phyloP scores from a whole-genome alignment of 1,140 invertebrate genomes.

The Lordiphosa stackelbergi region DNA sequence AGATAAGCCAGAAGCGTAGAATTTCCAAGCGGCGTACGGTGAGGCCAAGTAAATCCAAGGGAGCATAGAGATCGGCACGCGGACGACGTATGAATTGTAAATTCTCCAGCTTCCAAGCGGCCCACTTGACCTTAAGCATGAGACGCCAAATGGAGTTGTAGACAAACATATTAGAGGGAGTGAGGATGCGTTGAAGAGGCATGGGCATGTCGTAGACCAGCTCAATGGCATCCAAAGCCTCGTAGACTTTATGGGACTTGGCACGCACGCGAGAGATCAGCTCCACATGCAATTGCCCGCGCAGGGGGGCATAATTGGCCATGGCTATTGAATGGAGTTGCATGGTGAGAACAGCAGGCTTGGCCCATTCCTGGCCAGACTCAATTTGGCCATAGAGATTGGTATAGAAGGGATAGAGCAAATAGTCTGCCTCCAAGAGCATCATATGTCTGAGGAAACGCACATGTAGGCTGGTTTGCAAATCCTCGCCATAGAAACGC shows the following conservation, averaged over 20 bases:
- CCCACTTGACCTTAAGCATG: slow-evolving; percentile 73
- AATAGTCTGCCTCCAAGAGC: slow-evolving; percentile 59
- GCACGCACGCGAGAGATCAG: slow-evolving; percentile 29
- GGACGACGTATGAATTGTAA: slow-evolving; percentile 45
- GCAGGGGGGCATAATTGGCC: slow-evolving; percentile 26
- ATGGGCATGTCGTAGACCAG: slow-evolving; percentile 45
- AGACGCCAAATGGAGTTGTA: slow-evolving; percentile 71
- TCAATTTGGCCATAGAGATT: slow-evolving; percentile 67
- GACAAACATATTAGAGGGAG: slow-evolving; percentile 19
- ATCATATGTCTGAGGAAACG: slow-evolving; percentile 59
- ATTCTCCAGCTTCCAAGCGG: slow-evolving; percentile 60
- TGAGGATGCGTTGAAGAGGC: slow-evolving; percentile 48
- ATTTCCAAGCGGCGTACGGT: slow-evolving; percentile 69
- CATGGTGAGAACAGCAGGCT: slow-evolving; percentile 35
- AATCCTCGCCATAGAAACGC: slow-evolving; percentile 48
- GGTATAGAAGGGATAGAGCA: slow-evolving; percentile 57
- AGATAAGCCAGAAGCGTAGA: slow-evolving; percentile 72
- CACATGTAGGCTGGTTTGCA: slow-evolving; percentile 43
- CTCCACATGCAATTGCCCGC: slow-evolving; percentile 31
- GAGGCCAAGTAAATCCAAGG: slow-evolving; percentile 54
- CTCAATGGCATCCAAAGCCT: slow-evolving; percentile 53
- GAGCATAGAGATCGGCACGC: slow-evolving; percentile 22
- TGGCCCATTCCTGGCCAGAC: slow-evolving; percentile 44
- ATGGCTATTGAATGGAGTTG: slow-evolving; percentile 46
- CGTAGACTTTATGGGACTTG: slow-evolving; percentile 42